Evolutionary conservation across 2,797 vertebrate species (phyloP), one percentile per base, ranked within the genome.

Genomic region (Tapera naevia): DNA sequence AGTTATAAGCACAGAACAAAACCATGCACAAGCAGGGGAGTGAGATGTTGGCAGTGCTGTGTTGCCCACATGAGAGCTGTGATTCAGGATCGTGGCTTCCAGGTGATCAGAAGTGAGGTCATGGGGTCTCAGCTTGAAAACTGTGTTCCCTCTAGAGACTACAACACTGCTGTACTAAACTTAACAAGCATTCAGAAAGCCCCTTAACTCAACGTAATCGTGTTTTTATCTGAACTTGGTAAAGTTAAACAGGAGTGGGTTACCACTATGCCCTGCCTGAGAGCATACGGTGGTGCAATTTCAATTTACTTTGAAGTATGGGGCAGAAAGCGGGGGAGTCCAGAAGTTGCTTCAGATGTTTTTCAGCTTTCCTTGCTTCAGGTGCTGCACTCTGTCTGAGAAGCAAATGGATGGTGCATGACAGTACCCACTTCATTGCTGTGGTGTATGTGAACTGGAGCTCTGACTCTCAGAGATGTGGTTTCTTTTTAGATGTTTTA

Each of bases 21-120:
- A 91, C 43, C 0, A 0, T 21, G 7, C 1, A 1, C 39, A 43
- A 50, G 24, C 13, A 43, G 50, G 4, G 50, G 37, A 71, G 33
- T 6, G 35, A 93, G 35, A 10, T 78, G 13, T 21, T 78, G 46
- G 41, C 65, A 86, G 35, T 13, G 11, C 27, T 74, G 50, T 3
- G 1, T 46, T 1, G 8, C 57, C 53, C 69, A 45, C 41, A 50
- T 54, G 21, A 7, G 6, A 88, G 33, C 61, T 79, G 1, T 75
- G 35, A 41, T 66, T 56, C 67, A 74, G 64, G 35, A n/a, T 9
- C 7, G 24, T 19, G 54, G 23, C 35, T 93, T 91, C 50, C 62
- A 89, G 46, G 65, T 5, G 4, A 91, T 39, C 50, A 62, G 58
- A 86, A 83, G 14, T 3, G 5, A 32, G 28, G 43, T 27, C 37